A percentile compares a stretch with the other conserved stretches of the same genome.
Conservation (phyloP, 2,888 invertebrate genomes). For the Ryuthela nishihirai region DNA sequence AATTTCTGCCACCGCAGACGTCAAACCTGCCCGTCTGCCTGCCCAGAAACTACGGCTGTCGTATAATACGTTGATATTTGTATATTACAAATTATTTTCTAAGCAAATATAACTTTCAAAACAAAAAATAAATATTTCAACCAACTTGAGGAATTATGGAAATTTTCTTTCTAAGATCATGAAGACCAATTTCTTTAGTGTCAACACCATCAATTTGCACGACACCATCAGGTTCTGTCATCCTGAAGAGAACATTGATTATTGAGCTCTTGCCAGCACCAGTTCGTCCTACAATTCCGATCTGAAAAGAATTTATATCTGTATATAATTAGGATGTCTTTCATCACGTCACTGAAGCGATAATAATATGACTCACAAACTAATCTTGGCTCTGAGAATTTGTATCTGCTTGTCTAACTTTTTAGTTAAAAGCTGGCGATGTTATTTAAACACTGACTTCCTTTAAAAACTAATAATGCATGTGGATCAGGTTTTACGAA, state of each 20-base stretch:
- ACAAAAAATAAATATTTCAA: not conserved
- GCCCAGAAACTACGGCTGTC: no score
- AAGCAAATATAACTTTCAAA: not conserved
- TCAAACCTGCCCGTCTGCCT: no score
- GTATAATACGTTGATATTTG: not conserved
- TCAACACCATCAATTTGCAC: constrained; percentile 53
- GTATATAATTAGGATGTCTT: constrained; percentile 49
- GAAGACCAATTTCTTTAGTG: constrained; percentile 52
- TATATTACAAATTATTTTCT: not conserved
- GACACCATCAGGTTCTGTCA: constrained; percentile 51
- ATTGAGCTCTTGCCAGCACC: constrained; percentile 59
- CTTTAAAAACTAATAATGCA: no score
- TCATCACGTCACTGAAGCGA: no score
- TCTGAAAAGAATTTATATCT: constrained; percentile 50
- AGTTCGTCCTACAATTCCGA: constrained; percentile 76
- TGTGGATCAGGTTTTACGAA: no score
- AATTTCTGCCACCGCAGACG: no score
- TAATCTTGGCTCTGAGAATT: no score
- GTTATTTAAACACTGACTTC: no score
- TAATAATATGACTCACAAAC: no score
- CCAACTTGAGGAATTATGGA: constrained; percentile 79
- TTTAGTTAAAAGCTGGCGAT: no score
- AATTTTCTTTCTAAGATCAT: constrained; percentile 71
- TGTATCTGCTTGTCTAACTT: no score
- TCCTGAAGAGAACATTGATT: constrained; percentile 53